These are phyloP conservation scores for Eubasilissa regina DNA, from an alignment of 1,140 invertebrate species.

Conservation along the genomic window DNA sequence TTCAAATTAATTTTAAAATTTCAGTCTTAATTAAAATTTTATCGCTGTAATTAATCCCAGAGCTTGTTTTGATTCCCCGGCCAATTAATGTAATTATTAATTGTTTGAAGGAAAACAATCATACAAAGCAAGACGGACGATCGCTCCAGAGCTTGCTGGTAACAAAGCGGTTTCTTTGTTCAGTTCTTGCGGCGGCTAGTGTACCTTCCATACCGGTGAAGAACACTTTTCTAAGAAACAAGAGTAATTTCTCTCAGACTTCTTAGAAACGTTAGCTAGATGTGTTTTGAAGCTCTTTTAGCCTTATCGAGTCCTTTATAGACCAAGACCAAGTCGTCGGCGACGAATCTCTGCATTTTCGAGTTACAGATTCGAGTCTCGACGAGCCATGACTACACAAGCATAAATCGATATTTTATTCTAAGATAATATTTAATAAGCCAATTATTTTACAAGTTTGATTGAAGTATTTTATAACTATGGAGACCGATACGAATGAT, in stretches of 20 bases:
- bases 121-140: slow-evolving; percentile 34
- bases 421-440: too few relatives aligned
- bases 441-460: too few relatives aligned
- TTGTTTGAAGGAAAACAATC: slow-evolving; percentile 40
- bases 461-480: too few relatives aligned
- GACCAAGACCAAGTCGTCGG: slow-evolving; percentile 1
- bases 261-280: background rate
- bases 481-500: too few relatives aligned
- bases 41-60: slow-evolving; percentile 35
- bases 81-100: slow-evolving; percentile 37
- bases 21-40: slow-evolving; percentile 21
- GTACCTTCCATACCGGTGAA: background rate
- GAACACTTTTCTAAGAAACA: background rate
- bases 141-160: background rate
- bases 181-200: background rate
- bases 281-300: background rate
- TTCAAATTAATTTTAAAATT: background rate
- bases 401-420: too few relatives aligned
- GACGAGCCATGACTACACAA: slow-evolving; percentile 1
- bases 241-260: background rate
- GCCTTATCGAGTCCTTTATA: slow-evolving; percentile 22
- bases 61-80: slow-evolving; percentile 26
- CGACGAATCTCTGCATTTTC: slow-evolving; percentile 33
- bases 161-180: slow-evolving; percentile 20
- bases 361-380: slow-evolving; percentile 5